phyloP scores from a whole-genome alignment of 2,888 invertebrate genomes.

The Sturmia bella region DNA sequence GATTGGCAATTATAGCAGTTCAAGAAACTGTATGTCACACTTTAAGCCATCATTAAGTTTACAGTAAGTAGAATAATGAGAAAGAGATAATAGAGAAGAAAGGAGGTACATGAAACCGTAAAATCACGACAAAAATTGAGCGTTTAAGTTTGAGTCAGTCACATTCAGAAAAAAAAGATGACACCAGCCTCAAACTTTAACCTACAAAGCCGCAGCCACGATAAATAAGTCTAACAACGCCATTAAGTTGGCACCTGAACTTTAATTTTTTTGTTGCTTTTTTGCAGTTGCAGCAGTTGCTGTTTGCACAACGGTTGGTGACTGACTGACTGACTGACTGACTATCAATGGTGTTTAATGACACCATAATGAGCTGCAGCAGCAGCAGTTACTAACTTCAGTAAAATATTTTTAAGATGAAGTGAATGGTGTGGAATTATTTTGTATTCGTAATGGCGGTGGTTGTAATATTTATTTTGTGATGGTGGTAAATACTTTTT shows the following conservation, averaged over 20 bases:
- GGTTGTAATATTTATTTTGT: constrained; percentile 8
- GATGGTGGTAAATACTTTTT: constrained; percentile 42
- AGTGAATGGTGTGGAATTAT: constrained; percentile 45
- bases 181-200: constrained; percentile 69
- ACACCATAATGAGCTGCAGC: constrained; percentile 68
- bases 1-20: constrained; percentile 66
- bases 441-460: constrained; percentile 1
- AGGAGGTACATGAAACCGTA: constrained; percentile 22
- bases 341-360: constrained; percentile 68
- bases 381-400: constrained; percentile 30
- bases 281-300: constrained; percentile 8
- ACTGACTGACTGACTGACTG: constrained; percentile 48
- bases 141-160: constrained; percentile 49
- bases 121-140: constrained; percentile 65
- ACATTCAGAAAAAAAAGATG: constrained; percentile 61
- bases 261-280: constrained; percentile 42
- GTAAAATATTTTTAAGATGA: constrained; percentile 41
- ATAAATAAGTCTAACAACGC: constrained; percentile 13
- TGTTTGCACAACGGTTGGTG: constrained; percentile 7
- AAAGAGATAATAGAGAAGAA: constrained; percentile 3
- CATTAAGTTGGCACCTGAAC: constrained; percentile 68
- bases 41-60: constrained; percentile 59
- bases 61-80: constrained; percentile 3
- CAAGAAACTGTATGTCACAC: constrained; percentile 55
- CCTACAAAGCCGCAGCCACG: constrained; percentile 46